These are phyloP conservation scores for Heliconius sara DNA, from an alignment of 2,888 invertebrate species.

Conservation along the genomic window DNA sequence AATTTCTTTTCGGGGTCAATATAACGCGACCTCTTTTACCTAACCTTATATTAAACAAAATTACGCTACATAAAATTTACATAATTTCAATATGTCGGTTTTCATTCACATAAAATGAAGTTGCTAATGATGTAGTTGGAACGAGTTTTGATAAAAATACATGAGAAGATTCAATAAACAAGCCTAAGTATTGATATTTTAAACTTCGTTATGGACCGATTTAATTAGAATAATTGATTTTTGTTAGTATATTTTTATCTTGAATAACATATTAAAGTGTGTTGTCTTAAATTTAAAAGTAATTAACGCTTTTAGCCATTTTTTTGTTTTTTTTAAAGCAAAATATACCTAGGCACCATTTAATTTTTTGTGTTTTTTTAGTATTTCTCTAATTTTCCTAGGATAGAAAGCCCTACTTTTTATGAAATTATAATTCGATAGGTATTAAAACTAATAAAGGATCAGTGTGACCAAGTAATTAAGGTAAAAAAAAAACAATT, in stretches of 20 bases:
- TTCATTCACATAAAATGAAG: slow-evolving; percentile 6
- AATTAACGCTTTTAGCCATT: too few relatives aligned
- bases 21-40: slow-evolving; percentile 44
- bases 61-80: background rate
- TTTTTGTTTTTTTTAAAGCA: too few relatives aligned
- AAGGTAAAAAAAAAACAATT: too few relatives aligned
- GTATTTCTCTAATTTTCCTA: too few relatives aligned
- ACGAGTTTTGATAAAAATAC: slow-evolving; percentile 15
- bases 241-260: background rate
- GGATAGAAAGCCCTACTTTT: too few relatives aligned
- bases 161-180: slow-evolving; percentile 18
- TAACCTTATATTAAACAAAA: slow-evolving; percentile 42
- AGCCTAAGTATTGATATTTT: background rate
- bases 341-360: too few relatives aligned
- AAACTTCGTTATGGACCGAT: background rate
- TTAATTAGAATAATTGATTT: slow-evolving; percentile 11
- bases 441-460: too few relatives aligned
- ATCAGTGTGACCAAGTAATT: too few relatives aligned
- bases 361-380: too few relatives aligned
- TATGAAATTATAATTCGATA: too few relatives aligned
- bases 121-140: slow-evolving; percentile 23
- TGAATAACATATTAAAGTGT: background rate
- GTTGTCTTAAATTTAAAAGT: background rate
- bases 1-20: slow-evolving; percentile 47
- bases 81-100: background rate